Evolutionary conservation across 2,797 vertebrate species (phyloP).

Genomic region (Heliangelus exortis): DNA sequence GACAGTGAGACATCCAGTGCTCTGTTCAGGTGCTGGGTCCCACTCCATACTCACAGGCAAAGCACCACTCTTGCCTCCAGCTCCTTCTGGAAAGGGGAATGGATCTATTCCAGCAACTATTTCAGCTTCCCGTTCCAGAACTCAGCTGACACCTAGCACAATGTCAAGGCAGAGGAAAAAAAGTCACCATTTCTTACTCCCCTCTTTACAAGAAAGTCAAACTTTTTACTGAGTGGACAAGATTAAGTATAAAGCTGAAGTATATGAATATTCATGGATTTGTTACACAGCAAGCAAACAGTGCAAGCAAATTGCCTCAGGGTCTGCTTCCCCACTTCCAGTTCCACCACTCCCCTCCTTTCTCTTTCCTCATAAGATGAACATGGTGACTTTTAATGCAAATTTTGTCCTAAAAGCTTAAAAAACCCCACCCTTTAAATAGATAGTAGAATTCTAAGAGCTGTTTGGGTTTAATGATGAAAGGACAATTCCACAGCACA

Average conservation of each 20-base stretch:
- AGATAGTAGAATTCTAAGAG: not conserved
- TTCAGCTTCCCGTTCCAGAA: not conserved
- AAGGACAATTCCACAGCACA: conserved; percentile 13
- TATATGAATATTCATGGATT: not conserved
- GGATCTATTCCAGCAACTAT: not conserved
- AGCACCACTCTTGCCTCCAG: not conserved
- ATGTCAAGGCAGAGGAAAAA: not conserved
- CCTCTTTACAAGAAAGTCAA: not conserved
- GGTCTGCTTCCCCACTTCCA: not conserved
- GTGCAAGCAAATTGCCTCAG: not conserved
- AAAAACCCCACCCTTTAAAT: not conserved
- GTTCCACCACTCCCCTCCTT: not conserved
- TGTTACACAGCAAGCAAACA: not conserved
- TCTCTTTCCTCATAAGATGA: not conserved
- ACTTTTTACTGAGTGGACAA: not conserved
- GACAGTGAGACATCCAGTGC: not conserved
- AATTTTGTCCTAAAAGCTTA: not conserved
- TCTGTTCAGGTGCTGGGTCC: not conserved
- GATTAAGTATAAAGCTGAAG: not conserved
- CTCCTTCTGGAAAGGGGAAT: not conserved
- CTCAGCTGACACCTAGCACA: not conserved
- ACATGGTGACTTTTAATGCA: not conserved
- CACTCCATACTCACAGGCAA: fast-evolving
- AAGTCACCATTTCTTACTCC: not conserved
- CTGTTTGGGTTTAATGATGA: not conserved